Evolutionary conservation across 2,113 vertebrate species (phyloP), one percentile per base, ranked within the genome.

Genomic region (Hippopotamus amphibius): DNA sequence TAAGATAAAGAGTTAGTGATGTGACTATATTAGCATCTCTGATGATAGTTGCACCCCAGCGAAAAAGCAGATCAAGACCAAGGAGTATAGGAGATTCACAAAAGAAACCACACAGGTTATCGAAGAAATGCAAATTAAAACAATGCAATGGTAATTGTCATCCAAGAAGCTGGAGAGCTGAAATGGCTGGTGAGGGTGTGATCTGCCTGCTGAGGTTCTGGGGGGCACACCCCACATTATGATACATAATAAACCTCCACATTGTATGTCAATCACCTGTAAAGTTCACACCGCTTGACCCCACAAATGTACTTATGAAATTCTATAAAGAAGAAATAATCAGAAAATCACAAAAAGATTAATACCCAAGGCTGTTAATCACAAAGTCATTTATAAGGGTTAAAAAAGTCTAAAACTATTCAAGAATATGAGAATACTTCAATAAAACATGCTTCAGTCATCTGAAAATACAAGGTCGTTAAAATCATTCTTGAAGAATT

Each of bases 281-380:
- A 41, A 48, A 80, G 10, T 53, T 92, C 24, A 46, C 22, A 46
- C n/a, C 2, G 1, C 80, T 69, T 76, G 84, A 88, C 14, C 19
- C 17, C 12, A 16, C 21, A 66, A 41, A 28, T 53, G 2, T 30
- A 63, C n/a, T 46, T 76, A 26, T 77, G 84, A 83, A 76, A 88
- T 37, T 77, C 53, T 88, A 41, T 30, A 24, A 13, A 63, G 37
- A 86, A 86, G 57, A 87, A 87, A 82, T 82, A 53, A 68, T 80
- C 63, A 95, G 83, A 71, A 92, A 79, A 19, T 84, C 77, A 69
- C 59, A 88, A 65, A 86, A 88, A 41, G 53, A 92, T 69, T 92
- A 57, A 84, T 79, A 53, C 2, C n/a, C 1, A 66, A 59, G 5
- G 6, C 53, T 50, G 13, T 65, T 53, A 83, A 53, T 77, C 71